Percentiles rank a stretch among this genome's conserved stretches.
These are phyloP conservation scores for Diabrotica virgifera DNA, from an alignment of 1,140 invertebrate species.

Conservation along the genomic window DNA sequence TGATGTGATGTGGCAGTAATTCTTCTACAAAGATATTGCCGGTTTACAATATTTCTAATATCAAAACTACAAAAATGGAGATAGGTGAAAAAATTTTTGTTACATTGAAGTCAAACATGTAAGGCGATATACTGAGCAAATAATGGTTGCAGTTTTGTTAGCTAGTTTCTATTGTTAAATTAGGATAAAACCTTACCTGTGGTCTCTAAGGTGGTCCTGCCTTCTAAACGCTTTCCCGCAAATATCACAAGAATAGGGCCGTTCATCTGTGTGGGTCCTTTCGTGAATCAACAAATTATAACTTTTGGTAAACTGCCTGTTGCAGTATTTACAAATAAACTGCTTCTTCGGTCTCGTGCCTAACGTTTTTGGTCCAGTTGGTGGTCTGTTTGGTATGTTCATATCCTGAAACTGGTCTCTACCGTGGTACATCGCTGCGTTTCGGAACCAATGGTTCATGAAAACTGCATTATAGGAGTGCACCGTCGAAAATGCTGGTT, in stretches of 20 bases:
- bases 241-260: constrained; percentile 96
- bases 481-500: constrained; percentile 31
- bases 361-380: constrained; percentile 54
- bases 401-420: constrained; percentile 47
- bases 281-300: constrained; percentile 96
- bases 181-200: constrained; percentile 92
- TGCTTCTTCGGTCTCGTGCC: constrained; percentile 79
- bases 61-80: too few species aligned
- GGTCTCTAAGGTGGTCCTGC: constrained; percentile 95
- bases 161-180: too few species aligned
- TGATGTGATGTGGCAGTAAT: too few species aligned
- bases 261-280: constrained; percentile 91
- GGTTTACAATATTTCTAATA: too few species aligned
- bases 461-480: constrained; percentile 56
- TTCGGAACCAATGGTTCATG: constrained; percentile 70
- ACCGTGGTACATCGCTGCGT: constrained; percentile 62
- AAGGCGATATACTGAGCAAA: too few species aligned
- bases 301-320: constrained; percentile 92
- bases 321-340: constrained; percentile 94
- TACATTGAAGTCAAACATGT: too few species aligned
- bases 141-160: too few species aligned
- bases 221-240: constrained; percentile 95
- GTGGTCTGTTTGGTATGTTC: constrained; percentile 51
- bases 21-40: too few species aligned
- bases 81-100: too few species aligned